Evolutionary conservation across 2,113 vertebrate genomes (phyloP), one percentile per base, ranked within the genome.

Genomic region (Passerina amoena): DNA sequence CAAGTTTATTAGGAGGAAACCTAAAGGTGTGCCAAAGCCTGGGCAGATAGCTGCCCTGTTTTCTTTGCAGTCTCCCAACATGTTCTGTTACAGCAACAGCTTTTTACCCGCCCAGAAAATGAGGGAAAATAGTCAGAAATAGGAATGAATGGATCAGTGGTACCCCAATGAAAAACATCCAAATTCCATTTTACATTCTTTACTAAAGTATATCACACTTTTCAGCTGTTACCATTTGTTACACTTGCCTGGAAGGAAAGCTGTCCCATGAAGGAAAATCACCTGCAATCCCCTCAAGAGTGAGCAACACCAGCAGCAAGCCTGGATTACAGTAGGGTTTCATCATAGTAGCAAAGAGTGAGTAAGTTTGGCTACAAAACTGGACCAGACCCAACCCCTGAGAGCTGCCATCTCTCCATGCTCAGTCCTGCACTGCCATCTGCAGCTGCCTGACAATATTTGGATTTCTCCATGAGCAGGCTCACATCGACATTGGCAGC

Each of bases 341-440:
- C 73, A 85, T 71, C 87, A 82, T n/a, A 91, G 54, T 31, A 56
- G 85, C 37, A 22, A 51, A 59, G 45, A 65, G 7, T 20, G 37
- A 91, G 72, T 33, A 79, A 69, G 11, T 81, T 40, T 11, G n/a
- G 51, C 47, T 85, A 35, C 37, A 54, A 70, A 76, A 79, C 38
- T 42, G 81, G 31, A 60, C 54, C 50, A 59, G 84, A 81, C 3
- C 11, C 31, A 57, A 0, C 6, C 54, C 22, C 50, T 51, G 73
- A 38, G 30, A 50, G 63, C 66, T 20, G 31, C n/a, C 38, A 7
- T 45, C 24, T 9, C 42, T 23, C 30, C 21, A 40, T 93, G 60
- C 2, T 1, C 77, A 64, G 92, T 92, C 88, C 89, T 93, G 51
- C 40, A 70, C 75, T 96, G 95, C 96, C 96, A 90, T 35, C 95